A percentile compares a stretch with the other conserved stretches of the same genome.
These are phyloP conservation scores for Podotricha telesiphe DNA, from an alignment of 2,888 invertebrate species.

Conservation along the genomic window DNA sequence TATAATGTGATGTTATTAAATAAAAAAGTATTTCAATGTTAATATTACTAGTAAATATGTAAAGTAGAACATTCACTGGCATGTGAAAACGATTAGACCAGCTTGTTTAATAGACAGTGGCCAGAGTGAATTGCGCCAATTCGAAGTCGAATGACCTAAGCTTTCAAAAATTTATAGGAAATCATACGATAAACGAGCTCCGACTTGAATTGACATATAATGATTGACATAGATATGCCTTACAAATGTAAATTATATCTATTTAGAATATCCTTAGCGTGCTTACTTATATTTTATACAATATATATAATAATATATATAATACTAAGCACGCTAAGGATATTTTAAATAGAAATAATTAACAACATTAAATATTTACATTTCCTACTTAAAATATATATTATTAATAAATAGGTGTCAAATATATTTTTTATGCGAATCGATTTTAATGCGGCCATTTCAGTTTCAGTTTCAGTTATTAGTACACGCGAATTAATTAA, in stretches of 20 bases:
- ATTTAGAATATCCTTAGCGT: neutral
- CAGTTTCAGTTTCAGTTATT: conserved; percentile 22
- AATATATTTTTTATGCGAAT: neutral
- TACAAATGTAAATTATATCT: conserved; percentile 4
- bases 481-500: conserved; percentile 26
- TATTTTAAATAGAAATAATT: neutral
- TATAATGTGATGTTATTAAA: neutral
- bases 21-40: conserved; percentile 1
- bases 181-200: conserved; percentile 18
- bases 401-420: neutral
- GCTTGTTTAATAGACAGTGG: conserved; percentile 27
- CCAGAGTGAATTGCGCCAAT: conserved; percentile 23
- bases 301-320: no score
- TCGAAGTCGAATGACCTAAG: conserved; percentile 20
- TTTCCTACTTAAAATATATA: neutral
- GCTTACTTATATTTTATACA: no score
- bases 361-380: neutral
- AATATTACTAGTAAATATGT: conserved; percentile 19
- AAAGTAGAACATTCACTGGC: conserved; percentile 21
- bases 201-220: conserved; percentile 15
- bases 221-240: conserved; percentile 19
- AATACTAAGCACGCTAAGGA: neutral
- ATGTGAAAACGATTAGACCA: conserved; percentile 27
- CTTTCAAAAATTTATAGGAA: conserved; percentile 26
- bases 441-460: conserved; percentile 16